phyloP scores from a whole-genome alignment of 2,797 vertebrate species.

The Centropyge bicolor region DNA sequence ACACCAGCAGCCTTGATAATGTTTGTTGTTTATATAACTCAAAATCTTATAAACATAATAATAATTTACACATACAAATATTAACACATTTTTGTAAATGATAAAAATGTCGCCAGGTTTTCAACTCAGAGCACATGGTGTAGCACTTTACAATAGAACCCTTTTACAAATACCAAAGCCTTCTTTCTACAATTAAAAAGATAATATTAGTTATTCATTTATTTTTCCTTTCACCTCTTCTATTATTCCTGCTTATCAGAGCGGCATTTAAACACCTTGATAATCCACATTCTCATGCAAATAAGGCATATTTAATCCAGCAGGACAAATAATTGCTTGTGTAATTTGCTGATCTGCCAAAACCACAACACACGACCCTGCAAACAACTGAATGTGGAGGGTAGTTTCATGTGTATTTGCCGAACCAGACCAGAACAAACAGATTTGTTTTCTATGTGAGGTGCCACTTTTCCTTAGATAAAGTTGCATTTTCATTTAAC shows the following conservation, averaged over 20 bases:
- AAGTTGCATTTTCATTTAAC: neutral
- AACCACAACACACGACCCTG: constrained; percentile 14
- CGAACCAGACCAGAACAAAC: neutral
- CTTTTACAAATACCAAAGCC: neutral
- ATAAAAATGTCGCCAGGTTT: neutral
- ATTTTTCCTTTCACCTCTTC: neutral
- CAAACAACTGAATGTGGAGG: constrained; percentile 22
- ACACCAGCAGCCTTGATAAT: constrained; percentile 71
- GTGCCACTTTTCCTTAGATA: neutral
- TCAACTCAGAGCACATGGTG: neutral
- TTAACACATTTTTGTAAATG: neutral
- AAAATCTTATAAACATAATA: constrained; percentile 10
- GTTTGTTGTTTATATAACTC: constrained; percentile 39
- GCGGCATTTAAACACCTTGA: constrained; percentile 26
- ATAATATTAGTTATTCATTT: neutral
- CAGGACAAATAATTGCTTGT: constrained; percentile 15
- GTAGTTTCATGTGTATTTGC: neutral
- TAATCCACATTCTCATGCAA: constrained; percentile 12
- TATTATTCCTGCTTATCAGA: constrained; percentile 14
- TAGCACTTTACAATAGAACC: neutral
- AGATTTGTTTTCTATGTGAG: constrained; percentile 12
- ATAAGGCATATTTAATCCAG: constrained; percentile 31
- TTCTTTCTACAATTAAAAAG: neutral
- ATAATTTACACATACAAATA: neutral
- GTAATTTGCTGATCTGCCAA: constrained; percentile 18